Base-by-base conservation (phyloP, 92 coral and sea anemone species). In the Epizoanthus ramosus region DNA sequence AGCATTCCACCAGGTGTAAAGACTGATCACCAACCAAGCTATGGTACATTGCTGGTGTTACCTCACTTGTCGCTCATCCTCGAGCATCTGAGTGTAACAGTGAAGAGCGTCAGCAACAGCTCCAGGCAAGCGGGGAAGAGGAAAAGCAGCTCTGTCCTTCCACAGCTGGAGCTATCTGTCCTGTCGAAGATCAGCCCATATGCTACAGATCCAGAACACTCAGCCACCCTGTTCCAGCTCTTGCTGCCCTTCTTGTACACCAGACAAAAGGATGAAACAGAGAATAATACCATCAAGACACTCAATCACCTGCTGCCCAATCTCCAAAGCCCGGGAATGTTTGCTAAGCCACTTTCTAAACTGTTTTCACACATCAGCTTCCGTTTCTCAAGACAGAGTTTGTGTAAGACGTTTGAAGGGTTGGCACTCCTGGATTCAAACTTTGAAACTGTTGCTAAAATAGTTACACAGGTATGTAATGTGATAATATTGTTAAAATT, bases 181-280 rank as follows among this genome's bases (percentile, higher is more conserved):
- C 80, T 97, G 83, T 97, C 99, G 8, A 97, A 91, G 77, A 88
- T 97, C 84, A 97, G 99, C 63, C 98, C 97, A 9, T 94, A 86
- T 43, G 91, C 95, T 24, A 74, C 77, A 9, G 95, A 94, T 79
- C 79, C 95, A 9, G 86, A 90, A 15, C 92, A 92, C 67, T 97
- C 98, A 7, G 84, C 90, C 2, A 72, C 88, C 8, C 88, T 97
- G 3, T 77, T 94, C 3, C 87, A 79, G 0, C 87, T 94, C 13
- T 83, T 97, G 45, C 28, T 97, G 31, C 99, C 98, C 12, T 89
- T 90, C 61, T 56, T 97, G 59, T 81, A 85, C 33, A 71, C 88
- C 13, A 74, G 87, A 6, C 99, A 88, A 71, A 90, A 83, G 74
- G 97, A 88, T 24, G 98, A 94, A 50, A 76, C 95, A 10, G 93